These are phyloP conservation scores for Neomonachus schauinslandi DNA, from an alignment of 2,113 vertebrate species.

Conservation along the genomic window DNA sequence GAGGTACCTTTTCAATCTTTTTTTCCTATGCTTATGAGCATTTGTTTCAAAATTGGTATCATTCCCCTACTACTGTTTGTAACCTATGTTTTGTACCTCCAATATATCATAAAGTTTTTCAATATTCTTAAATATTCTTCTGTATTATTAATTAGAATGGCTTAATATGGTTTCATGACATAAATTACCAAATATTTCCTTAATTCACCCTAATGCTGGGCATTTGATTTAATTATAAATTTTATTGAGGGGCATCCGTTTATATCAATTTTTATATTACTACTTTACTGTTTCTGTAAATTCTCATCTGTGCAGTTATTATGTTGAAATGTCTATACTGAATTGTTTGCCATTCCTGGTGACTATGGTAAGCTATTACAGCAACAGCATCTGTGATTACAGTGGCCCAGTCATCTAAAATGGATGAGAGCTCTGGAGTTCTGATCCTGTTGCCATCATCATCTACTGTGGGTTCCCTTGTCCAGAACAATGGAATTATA, in stretches of 20 bases:
- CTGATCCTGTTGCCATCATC: not conserved
- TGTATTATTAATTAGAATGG: not conserved
- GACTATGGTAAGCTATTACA: not conserved
- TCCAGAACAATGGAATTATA: not conserved
- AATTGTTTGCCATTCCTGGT: not conserved
- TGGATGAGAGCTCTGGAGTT: not conserved
- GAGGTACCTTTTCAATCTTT: not conserved
- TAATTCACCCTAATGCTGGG: not conserved
- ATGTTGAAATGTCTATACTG: not conserved
- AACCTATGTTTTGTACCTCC: not conserved
- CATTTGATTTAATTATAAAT: not conserved
- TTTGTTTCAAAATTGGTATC: not conserved
- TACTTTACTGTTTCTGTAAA: not conserved
- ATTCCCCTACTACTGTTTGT: not conserved
- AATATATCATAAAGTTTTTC: not conserved
- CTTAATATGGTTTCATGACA: not conserved
- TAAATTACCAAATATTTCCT: not conserved
- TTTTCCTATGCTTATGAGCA: not conserved
- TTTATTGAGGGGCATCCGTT: not conserved
- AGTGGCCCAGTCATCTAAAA: not conserved
- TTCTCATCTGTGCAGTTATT: not conserved
- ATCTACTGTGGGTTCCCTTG: not conserved
- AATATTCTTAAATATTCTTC: not conserved
- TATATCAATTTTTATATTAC: not conserved
- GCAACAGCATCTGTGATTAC: not conserved